Base-by-base conservation (phyloP, 2,888 invertebrate genomes). In the Catocala nupta region DNA sequence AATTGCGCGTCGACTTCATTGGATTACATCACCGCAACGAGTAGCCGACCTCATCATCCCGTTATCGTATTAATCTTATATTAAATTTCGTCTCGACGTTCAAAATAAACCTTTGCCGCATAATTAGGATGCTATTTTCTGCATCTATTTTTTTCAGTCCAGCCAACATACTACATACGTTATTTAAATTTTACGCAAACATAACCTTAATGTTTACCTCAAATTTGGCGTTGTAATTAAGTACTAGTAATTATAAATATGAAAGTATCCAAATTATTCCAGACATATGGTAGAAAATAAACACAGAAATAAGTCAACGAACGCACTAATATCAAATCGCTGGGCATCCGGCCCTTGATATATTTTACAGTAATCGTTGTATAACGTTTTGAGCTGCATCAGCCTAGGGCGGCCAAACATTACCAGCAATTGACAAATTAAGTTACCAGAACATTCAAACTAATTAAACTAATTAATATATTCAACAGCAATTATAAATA, bases 1-100 rank as follows among this genome's bases (percentile, higher is more conserved):
- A 68, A 71, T 61, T 59, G 53, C 53, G 16, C 48, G 42, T 57
- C 51, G 50, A 59, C 55, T 63, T 64, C 33, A 63, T 71, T 63
- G 42, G 12, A 62, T 73, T 73, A 73, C 58, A 49, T 58, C 42
- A 68, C 51, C 47, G 42, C 54, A 43, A 39, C 56, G 44, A 25
- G 12, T 43, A 49, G 39, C 25, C 43, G 12, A 13, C 57, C 59
- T 59, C 63, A 65, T 61, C 68, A 55, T 53, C 59, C 39, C 34
- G 55, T 55, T 65, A 67, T 55, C 52, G 60, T 51, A 44, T 65
- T 68, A 48, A 68, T 58, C 49, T 11, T 54, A 47, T 51, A 60
- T 58, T 60, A 12, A 34, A 66, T 62, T 57, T 47, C 16, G 59
- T 50, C 47, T 48, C 7, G 6, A n/a, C 45, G 12, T 45, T 12